Base-by-base conservation (phyloP, 2,113 vertebrate species). In the Picathartes gymnocephalus region DNA sequence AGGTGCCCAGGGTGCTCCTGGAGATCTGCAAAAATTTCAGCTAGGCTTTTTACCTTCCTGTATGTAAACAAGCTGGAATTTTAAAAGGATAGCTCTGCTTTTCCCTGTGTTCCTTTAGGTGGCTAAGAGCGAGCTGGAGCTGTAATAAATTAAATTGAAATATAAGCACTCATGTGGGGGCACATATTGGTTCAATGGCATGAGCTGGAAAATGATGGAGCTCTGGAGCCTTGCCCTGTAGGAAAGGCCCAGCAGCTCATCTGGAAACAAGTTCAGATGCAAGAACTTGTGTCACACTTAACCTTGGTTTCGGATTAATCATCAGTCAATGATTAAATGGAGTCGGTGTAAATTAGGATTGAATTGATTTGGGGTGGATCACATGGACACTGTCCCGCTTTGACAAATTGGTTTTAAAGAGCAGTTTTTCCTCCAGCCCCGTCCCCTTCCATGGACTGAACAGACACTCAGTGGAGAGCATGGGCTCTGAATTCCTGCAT, bases 251-350 rank as follows among this genome's bases (percentile, higher is more conserved):
- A 62, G n/a, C 61, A 61, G 20, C 86, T 92, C 89, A 19, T 90
- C 88, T 35, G 66, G 74, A 90, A 92, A 56, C 44, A 39, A 80
- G 88, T 45, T 91, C 3, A 72, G 90, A 50, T 65, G 90, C 15
- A 3, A 65, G 93, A 64, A 72, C 40, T 90, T 33, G 81, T 93
- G 90, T 93, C 90, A 51, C 78, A 9, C 53, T 87, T 95, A 85
- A 86, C 92, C 95, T 96, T 89, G 87, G 48, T 17, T 91, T 82
- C 0, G 31, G 96, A 96, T 94, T 94, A 81, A 91, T 96, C 76
- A 66, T 64, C 90, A 71, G 61, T 35, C 64, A 50, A 22, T 79
- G 93, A 95, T 87, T 84, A 78, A 74, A 87, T 69, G 25, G 87
- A 87, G 90, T 83, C 58, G 3, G 82, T 96, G 95, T 70, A 89